phyloP scores from a whole-genome alignment of 2,113 vertebrate genomes.

The Ahaetulla prasina region DNA sequence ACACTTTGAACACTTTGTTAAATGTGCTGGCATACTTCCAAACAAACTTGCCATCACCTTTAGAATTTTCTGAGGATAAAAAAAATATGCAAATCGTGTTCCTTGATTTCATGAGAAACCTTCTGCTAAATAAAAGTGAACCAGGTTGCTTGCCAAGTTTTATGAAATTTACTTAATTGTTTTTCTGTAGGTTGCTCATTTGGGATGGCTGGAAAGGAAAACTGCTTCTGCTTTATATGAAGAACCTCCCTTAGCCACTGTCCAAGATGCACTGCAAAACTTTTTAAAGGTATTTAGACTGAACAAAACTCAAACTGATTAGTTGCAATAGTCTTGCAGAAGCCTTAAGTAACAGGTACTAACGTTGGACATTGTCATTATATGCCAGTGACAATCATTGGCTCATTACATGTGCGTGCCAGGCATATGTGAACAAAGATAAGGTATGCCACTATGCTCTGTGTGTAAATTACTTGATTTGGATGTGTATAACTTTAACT shows the following conservation, averaged over 20 bases:
- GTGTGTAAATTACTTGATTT: fast-evolving
- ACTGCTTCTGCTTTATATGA: slow-evolving; percentile 81
- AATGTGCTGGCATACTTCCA: neutral
- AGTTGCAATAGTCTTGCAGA: neutral
- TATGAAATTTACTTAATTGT: neutral
- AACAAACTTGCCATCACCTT: neutral
- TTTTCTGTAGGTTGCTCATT: slow-evolving; percentile 75
- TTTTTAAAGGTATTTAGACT: slow-evolving; percentile 78
- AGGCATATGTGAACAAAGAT: neutral
- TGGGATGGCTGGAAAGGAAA: slow-evolving; percentile 87
- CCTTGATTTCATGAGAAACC: neutral
- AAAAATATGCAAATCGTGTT: neutral
- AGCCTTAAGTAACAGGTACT: fast-evolving
- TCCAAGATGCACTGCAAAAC: slow-evolving; percentile 85
- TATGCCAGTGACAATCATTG: neutral
- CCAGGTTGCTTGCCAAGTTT: neutral
- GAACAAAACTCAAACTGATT: fast-evolving
- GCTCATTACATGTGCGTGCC: neutral
- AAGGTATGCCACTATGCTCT: neutral
- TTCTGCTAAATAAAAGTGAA: neutral
- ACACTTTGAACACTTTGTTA: neutral
- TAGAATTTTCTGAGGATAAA: neutral
- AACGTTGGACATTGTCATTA: fast-evolving
- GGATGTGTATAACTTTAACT: neutral
- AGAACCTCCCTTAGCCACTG: slow-evolving; percentile 72